Conservation (phyloP, 2,888 invertebrate genomes). For the Panzeria rudis region DNA sequence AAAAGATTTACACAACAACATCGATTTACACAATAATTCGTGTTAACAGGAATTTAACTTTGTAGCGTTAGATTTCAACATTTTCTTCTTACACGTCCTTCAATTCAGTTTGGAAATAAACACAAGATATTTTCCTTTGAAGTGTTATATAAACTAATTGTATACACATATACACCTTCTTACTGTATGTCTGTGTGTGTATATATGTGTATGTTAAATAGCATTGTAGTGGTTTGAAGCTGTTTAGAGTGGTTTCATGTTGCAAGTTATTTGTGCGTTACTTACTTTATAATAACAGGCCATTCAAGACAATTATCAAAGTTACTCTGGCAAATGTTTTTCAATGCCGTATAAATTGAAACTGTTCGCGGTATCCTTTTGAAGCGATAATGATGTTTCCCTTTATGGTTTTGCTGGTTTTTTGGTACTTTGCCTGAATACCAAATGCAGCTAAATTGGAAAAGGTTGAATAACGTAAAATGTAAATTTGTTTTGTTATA, state of each 20-base stretch:
- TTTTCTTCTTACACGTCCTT: neutral
- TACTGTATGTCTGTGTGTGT: neutral
- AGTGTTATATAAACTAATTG: constrained; percentile 13
- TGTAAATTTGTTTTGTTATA: neutral
- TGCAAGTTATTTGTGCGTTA: neutral
- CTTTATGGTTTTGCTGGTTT: neutral
- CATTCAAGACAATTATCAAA: constrained; percentile 25
- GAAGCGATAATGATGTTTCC: neutral
- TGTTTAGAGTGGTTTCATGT: constrained; percentile 24
- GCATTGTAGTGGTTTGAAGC: constrained; percentile 1
- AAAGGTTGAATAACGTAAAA: neutral
- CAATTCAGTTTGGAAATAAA: neutral
- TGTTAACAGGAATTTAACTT: too few relatives aligned
- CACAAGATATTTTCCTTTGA: neutral
- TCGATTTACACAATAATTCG: too few relatives aligned
- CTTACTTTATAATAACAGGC: neutral
- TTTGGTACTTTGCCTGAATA: neutral
- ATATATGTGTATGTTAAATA: neutral
- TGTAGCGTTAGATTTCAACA: neutral
- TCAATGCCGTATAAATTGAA: neutral
- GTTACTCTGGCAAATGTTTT: constrained; percentile 13
- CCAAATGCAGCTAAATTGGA: neutral
- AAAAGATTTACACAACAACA: neutral
- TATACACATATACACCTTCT: too few relatives aligned
- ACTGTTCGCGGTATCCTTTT: neutral